These are phyloP conservation scores for Sturnus vulgaris DNA, from an alignment of 2,113 vertebrate species.

Conservation along the genomic window DNA sequence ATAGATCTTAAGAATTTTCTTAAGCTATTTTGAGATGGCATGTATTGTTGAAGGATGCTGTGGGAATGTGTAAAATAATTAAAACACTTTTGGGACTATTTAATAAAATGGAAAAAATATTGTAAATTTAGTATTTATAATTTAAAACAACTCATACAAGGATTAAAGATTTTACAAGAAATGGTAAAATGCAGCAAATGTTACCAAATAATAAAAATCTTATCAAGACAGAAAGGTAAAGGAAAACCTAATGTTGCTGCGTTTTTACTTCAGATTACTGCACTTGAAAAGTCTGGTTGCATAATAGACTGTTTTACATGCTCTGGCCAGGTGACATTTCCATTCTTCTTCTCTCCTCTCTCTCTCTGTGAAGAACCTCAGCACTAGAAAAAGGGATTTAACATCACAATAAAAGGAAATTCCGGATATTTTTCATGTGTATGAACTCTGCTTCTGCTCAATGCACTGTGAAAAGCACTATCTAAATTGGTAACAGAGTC, in stretches of 20 bases:
- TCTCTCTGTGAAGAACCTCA: not conserved
- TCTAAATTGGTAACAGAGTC: not conserved
- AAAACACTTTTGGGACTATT: not conserved
- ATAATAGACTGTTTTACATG: not conserved
- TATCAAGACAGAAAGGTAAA: not conserved
- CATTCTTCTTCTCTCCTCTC: not conserved
- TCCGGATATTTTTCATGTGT: not conserved
- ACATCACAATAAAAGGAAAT: not conserved
- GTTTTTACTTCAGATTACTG: not conserved
- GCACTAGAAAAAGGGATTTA: not conserved
- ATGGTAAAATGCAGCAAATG: not conserved
- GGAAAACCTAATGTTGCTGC: not conserved
- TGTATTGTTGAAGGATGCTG: not conserved
- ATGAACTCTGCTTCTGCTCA: not conserved
- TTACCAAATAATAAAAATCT: not conserved
- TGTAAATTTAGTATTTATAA: not conserved
- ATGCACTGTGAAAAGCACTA: not conserved
- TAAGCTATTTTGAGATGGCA: not conserved
- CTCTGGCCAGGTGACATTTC: not conserved
- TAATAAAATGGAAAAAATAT: not conserved
- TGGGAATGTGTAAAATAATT: not conserved
- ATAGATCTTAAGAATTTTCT: not conserved
- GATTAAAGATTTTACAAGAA: not conserved
- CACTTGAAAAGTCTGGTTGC: not conserved
- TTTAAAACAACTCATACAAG: not conserved